Evolutionary conservation across 2,113 vertebrate species (phyloP).

Genomic region (Symphodus melops): DNA sequence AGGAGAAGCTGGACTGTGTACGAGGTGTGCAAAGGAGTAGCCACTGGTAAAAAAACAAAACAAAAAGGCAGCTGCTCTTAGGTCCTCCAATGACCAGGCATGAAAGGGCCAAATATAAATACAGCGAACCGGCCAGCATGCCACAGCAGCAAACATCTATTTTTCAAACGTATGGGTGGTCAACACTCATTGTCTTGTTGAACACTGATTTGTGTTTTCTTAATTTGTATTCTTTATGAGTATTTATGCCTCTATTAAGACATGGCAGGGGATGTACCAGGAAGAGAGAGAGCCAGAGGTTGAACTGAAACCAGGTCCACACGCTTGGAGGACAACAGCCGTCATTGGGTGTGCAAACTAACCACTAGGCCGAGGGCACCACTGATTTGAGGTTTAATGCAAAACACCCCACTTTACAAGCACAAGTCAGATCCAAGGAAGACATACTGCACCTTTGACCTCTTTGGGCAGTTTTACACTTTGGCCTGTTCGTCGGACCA

Average conservation of each 20-base stretch:
- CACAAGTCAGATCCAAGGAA: constrained; percentile 2
- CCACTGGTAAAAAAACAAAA: constrained; percentile 17
- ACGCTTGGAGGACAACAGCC: too few relatives aligned
- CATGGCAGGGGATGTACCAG: too few relatives aligned
- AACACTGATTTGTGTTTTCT: neutral
- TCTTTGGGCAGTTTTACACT: constrained; percentile 34
- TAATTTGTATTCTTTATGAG: too few relatives aligned
- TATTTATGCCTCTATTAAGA: too few relatives aligned
- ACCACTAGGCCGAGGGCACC: too few relatives aligned
- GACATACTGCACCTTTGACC: neutral
- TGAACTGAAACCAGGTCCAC: too few relatives aligned
- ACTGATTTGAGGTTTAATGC: neutral
- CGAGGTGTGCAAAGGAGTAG: constrained; percentile 35
- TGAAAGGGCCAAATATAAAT: constrained; percentile 32
- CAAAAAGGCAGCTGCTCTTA: constrained; percentile 55
- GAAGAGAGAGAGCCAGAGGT: too few relatives aligned
- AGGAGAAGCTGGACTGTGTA: constrained; percentile 55
- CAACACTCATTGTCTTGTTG: neutral
- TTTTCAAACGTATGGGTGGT: neutral
- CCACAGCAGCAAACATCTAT: constrained; percentile 2
- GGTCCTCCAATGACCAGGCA: neutral
- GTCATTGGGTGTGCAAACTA: too few relatives aligned
- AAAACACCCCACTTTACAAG: neutral
- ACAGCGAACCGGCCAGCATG: constrained; percentile 20
- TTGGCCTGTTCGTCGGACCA: constrained; percentile 21